Percentiles rank a stretch among this genome's conserved stretches.
phyloP scores from a whole-genome alignment of 1,140 invertebrate species.

The Vanessa tameamea region DNA sequence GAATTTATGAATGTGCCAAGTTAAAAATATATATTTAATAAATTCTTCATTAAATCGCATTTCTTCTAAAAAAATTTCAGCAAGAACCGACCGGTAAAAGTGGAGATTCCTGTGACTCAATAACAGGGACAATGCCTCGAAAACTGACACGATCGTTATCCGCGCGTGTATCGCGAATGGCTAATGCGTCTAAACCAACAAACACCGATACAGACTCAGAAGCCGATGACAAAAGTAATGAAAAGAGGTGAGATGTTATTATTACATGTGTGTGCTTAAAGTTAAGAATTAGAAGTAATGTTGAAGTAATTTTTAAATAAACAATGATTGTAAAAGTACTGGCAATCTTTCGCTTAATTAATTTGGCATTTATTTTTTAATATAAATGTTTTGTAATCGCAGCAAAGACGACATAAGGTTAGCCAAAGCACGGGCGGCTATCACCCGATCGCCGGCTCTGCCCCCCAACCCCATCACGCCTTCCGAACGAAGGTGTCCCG shows the following conservation, averaged over 20 bases:
- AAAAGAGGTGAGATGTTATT: slow-evolving; percentile 50
- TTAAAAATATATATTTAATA: no score
- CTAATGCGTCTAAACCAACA: slow-evolving; percentile 46
- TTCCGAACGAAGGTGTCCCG: slow-evolving; percentile 89
- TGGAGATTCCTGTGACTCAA: slow-evolving; percentile 55
- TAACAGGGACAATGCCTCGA: slow-evolving; percentile 53
- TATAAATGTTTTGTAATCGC: slow-evolving; percentile 19
- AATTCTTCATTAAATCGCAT: no score
- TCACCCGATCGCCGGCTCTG: slow-evolving; percentile 78
- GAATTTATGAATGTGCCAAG: no score
- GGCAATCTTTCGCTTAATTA: no score
- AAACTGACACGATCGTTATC: slow-evolving; percentile 69
- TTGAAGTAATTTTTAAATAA: no score
- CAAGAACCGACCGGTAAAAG: slow-evolving; percentile 50
- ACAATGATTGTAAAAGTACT: no score
- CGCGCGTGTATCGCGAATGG: slow-evolving; percentile 68
- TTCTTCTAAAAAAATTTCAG: slow-evolving; percentile 29
- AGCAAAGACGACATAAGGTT: slow-evolving; percentile 62
- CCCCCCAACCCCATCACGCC: slow-evolving; percentile 45
- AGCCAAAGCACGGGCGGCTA: slow-evolving; percentile 44
- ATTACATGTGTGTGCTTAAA: no score
- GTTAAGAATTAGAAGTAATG: no score
- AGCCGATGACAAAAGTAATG: slow-evolving; percentile 64
- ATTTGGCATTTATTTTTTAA: no score
- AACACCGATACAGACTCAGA: slow-evolving; percentile 77